Evolutionary conservation across 1,140 invertebrate genomes (phyloP), one percentile per base, ranked within the genome.

Genomic region (Neuroterus valhalla): DNA sequence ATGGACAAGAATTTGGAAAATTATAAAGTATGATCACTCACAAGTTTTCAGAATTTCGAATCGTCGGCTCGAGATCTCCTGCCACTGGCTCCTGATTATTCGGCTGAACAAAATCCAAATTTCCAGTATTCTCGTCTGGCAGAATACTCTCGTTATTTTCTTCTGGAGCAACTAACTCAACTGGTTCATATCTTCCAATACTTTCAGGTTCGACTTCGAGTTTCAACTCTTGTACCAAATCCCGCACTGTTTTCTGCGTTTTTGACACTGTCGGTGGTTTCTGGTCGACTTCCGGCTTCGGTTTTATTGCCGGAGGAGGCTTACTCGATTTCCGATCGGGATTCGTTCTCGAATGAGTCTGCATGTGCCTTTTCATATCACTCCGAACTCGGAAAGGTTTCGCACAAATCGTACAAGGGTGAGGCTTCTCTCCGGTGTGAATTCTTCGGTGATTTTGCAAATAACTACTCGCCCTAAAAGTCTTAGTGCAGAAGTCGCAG

Each of bases 321-420:
- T 82, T 86, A 1, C 75, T 76, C 6, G 79, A 17, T 68, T 85
- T 77, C 0, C 31, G 31, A 38, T 89, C 87, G 0, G 75, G 45
- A 26, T 78, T 83, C 23, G 89, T 88, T 6, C 93, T 91, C 1
- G 90, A 88, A 80, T 98, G 96, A 1, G 95, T 96, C 21, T 93
- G 93, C 88, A 96, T 92, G 87, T 98, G 98, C 1, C 97, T 90
- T 77, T 96, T 96, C 91, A 98, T 94, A 82, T 98, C 96, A 31
- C 96, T 96, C 5, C 94, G 91, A 1, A 96, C 95, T 44, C 96
- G 92, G 88, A 97, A 97, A n/a, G 93, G 92, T 85, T 96, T 97
- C 1, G 92, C 93, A 84, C 96, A 97, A 0, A 95, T 90, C 2
- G 91, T 88, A 86, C 96, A 97, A 0, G 92, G 91, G 86, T 96